Conservation (phyloP, 2,113 vertebrate species). For the Clupea harengus region DNA sequence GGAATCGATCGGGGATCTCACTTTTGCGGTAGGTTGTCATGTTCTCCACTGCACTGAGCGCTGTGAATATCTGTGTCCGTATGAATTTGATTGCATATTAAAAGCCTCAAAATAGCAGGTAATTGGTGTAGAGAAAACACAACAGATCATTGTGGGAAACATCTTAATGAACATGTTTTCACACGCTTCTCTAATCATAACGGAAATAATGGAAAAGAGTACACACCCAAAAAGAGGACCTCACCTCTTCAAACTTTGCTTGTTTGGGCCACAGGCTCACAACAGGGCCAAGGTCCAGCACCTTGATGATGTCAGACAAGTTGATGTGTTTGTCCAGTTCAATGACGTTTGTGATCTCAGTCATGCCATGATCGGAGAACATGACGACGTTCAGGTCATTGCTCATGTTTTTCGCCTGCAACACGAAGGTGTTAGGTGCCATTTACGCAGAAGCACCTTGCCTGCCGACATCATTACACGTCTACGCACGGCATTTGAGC, state of each 20-base stretch:
- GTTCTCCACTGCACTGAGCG: slow-evolving; percentile 73
- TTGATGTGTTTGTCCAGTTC: slow-evolving; percentile 81
- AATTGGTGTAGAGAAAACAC: too few species aligned
- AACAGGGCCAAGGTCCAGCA: slow-evolving; percentile 87
- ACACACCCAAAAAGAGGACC: not conserved
- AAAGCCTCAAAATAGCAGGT: not conserved
- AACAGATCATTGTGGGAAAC: not conserved
- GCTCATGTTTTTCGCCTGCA: slow-evolving; percentile 78
- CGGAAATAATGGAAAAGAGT: not conserved
- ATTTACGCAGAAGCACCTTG: not conserved
- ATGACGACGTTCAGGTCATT: slow-evolving; percentile 81
- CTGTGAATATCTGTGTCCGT: slow-evolving; percentile 71
- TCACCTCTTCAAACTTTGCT: slow-evolving; percentile 73
- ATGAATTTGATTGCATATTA: not conserved
- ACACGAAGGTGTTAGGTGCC: not conserved
- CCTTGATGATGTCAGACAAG: slow-evolving; percentile 77
- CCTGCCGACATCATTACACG: too few species aligned
- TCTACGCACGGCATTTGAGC: too few species aligned
- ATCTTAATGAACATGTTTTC: not conserved
- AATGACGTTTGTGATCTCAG: slow-evolving; percentile 85
- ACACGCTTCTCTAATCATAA: not conserved
- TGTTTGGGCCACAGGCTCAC: slow-evolving; percentile 87
- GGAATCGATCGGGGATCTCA: slow-evolving; percentile 83
- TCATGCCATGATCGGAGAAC: slow-evolving; percentile 97
- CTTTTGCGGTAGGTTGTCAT: slow-evolving; percentile 79